Percentiles rank a stretch among this genome's conserved stretches.
Evolutionary conservation across 1,140 invertebrate genomes (phyloP).

Genomic region (Popillia japonica): DNA sequence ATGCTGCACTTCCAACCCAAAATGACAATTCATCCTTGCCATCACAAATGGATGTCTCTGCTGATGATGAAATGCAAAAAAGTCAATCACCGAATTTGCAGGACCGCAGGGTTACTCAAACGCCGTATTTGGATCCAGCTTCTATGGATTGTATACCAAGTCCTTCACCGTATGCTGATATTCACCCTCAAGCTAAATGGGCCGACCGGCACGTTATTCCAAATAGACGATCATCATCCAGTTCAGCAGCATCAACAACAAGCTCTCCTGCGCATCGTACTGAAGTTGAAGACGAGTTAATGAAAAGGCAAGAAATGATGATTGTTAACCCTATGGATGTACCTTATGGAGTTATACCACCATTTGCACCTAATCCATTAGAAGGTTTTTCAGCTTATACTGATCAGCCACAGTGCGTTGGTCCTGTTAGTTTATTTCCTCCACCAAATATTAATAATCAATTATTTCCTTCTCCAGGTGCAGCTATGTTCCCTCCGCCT

Average conservation of each 20-base stretch:
- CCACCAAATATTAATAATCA: slow-evolving; percentile 66
- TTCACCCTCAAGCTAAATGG: slow-evolving; percentile 73
- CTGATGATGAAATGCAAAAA: slow-evolving; percentile 50
- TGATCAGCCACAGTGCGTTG: slow-evolving; percentile 64
- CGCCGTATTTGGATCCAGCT: slow-evolving; percentile 61
- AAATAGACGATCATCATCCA: slow-evolving; percentile 71
- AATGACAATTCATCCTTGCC: slow-evolving; percentile 39
- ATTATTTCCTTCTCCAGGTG: slow-evolving; percentile 69
- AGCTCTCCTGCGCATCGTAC: slow-evolving; percentile 65
- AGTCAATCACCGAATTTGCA: slow-evolving; percentile 48
- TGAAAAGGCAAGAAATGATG: slow-evolving; percentile 51
- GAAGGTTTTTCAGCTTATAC: slow-evolving; percentile 64
- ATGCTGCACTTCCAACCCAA: neutral
- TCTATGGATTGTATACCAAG: slow-evolving; percentile 67
- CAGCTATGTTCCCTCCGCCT: slow-evolving; percentile 67
- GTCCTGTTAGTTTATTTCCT: slow-evolving; percentile 61
- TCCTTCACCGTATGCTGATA: slow-evolving; percentile 72
- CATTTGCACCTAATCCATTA: slow-evolving; percentile 56
- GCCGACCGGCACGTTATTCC: slow-evolving; percentile 76
- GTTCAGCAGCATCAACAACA: slow-evolving; percentile 70
- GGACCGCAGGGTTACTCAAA: slow-evolving; percentile 55
- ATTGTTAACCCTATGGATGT: slow-evolving; percentile 61
- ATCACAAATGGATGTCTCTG: slow-evolving; percentile 38
- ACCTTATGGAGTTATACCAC: slow-evolving; percentile 60
- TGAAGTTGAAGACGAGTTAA: slow-evolving; percentile 56